Evolutionary conservation across 2,888 invertebrate species (phyloP).

Genomic region (Tanytarsus gracilentus): DNA sequence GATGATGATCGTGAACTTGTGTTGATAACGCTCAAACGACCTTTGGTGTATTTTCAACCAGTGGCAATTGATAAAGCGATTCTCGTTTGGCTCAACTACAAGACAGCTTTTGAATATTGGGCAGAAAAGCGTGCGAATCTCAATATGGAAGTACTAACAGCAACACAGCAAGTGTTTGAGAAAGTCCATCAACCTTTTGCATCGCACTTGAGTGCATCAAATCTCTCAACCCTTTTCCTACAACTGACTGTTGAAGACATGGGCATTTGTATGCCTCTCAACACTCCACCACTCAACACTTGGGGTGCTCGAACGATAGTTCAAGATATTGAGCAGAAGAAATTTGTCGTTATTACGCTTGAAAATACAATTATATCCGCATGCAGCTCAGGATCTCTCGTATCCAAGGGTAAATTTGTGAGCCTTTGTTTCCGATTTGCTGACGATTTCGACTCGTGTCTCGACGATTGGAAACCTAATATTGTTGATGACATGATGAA

Average conservation of each 20-base stretch:
- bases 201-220: conserved; percentile 70
- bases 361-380: conserved; percentile 93
- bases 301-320: conserved; percentile 54
- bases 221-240: conserved; percentile 81
- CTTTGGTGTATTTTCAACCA: conserved; percentile 92
- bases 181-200: conserved; percentile 67
- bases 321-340: conserved; percentile 69
- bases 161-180: conserved; percentile 64
- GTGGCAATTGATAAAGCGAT: conserved; percentile 97
- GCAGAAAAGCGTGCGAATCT: conserved; percentile 87
- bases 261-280: conserved; percentile 89
- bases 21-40: conserved; percentile 82
- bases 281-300: conserved; percentile 57
- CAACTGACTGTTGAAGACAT: conserved; percentile 94
- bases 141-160: conserved; percentile 75
- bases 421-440: conserved; percentile 91
- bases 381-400: conserved; percentile 90
- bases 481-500: conserved; percentile 74
- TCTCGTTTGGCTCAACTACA: conserved; percentile 97
- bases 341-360: conserved; percentile 90
- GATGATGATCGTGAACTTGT: conserved; percentile 82
- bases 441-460: conserved; percentile 91
- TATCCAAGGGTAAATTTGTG: conserved; percentile 84
- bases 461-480: conserved; percentile 96
- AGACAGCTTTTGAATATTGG: conserved; percentile 99